These are phyloP conservation scores for Hyphantria cunea DNA, from an alignment of 1,140 invertebrate species.

Conservation along the genomic window DNA sequence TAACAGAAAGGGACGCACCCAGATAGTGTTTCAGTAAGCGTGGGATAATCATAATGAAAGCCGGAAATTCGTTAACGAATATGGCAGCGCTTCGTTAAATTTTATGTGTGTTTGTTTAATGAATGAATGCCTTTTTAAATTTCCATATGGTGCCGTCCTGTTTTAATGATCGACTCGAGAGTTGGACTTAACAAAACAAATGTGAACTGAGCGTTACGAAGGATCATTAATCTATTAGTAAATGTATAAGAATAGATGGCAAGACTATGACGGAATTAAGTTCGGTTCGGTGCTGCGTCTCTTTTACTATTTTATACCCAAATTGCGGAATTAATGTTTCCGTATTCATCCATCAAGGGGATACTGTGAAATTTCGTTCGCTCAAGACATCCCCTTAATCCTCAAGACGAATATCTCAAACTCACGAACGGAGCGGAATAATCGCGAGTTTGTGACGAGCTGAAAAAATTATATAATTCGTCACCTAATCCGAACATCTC, in stretches of 20 bases:
- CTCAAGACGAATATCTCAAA: slow-evolving; percentile 76
- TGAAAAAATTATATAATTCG: slow-evolving; percentile 74
- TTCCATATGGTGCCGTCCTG: slow-evolving; percentile 58
- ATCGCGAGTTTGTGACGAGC: slow-evolving; percentile 69
- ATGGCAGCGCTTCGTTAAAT: slow-evolving; percentile 72
- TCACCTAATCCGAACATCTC: slow-evolving; percentile 67
- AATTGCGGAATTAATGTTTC: slow-evolving; percentile 69
- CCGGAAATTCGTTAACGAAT: slow-evolving; percentile 78
- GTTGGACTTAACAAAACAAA: slow-evolving; percentile 30
- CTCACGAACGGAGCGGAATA: slow-evolving; percentile 68
- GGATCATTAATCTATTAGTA: slow-evolving; percentile 29
- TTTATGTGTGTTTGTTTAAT: slow-evolving; percentile 75
- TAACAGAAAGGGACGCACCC: slow-evolving; percentile 40
- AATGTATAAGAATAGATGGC: slow-evolving; percentile 28
- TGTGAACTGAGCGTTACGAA: slow-evolving; percentile 24
- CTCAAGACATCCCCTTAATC: slow-evolving; percentile 69
- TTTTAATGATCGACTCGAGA: slow-evolving; percentile 26
- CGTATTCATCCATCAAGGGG: slow-evolving; percentile 73
- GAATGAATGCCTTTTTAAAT: slow-evolving; percentile 75
- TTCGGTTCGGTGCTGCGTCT: slow-evolving; percentile 39
- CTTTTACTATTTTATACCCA: slow-evolving; percentile 64
- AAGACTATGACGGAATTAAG: slow-evolving; percentile 54
- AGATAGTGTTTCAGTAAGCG: slow-evolving; percentile 27
- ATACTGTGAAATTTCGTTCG: slow-evolving; percentile 70
- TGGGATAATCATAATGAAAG: slow-evolving; percentile 51